Base-by-base conservation (phyloP, 2,888 invertebrate species). In the Strigamia transsilvanica region DNA sequence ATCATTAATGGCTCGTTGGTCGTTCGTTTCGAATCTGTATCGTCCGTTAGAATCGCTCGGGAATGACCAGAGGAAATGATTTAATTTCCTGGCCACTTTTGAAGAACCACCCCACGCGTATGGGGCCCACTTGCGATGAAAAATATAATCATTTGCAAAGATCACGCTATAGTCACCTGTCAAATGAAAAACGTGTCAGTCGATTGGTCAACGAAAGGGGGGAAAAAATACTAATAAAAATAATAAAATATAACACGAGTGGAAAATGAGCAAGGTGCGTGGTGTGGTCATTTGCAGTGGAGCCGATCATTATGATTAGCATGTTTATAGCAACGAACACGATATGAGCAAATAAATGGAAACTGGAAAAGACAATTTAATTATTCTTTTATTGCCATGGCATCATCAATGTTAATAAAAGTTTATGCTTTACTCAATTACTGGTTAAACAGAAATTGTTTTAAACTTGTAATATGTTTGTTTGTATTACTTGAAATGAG, bases 191-290 rank as follows among this genome's bases (percentile, higher is more conserved):
- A 73, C 73, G 73, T 32, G 73, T 73, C 73, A 27, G 73, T 27
- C 73, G 27, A 73, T 73, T 73, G 73, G 73, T 73, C 73, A 73
- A 56, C 56, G n/a, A 32, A 73, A 15, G 23, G 61, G 73, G 73
- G 32, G 23, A 66, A 73, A 23, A 66, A 23, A 32, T n/a, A 73
- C 5, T 27, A 73, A 15, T 66, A 66, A 73, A 27, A 73, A 73
- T 73, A 73, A 73, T 73, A 73, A 73, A 73, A 73, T 73, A 73
- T 73, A 73, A 73, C 73, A 73, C 73, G 73, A 73, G 73, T 73
- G 73, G 73, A 73, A 73, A 73, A 73, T 73, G 73, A 73, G 73
- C 73, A 73, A 73, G 13, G 73, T 73, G 73, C 73, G 73, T 73
- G 73, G 73, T 73, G 73, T 73, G 73, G 73, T 73, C 73, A 73